phyloP scores from a whole-genome alignment of 2,113 vertebrate genomes.

The Podarcis raffonei region DNA sequence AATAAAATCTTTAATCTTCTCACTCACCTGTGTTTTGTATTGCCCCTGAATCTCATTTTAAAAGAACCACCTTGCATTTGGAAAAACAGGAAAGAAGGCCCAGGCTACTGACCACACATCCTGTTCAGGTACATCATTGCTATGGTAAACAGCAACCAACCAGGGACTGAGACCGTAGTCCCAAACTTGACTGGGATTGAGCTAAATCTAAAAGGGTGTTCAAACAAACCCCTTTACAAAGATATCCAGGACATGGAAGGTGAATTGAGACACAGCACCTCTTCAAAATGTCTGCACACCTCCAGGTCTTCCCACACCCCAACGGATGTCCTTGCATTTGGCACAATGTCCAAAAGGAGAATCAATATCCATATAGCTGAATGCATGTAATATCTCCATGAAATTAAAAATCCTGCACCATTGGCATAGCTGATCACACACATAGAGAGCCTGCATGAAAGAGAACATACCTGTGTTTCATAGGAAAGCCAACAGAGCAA shows the following conservation, averaged over 20 bases:
- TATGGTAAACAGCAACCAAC: background rate
- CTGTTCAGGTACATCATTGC: background rate
- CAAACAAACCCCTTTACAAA: background rate
- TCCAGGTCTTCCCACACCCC: background rate
- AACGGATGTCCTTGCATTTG: background rate
- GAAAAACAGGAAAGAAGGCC: too few species aligned
- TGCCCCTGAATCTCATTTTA: too few species aligned
- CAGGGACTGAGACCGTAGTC: background rate
- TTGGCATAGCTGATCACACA: background rate
- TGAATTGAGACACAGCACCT: too few species aligned
- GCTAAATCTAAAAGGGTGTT: background rate
- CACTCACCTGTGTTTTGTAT: too few species aligned
- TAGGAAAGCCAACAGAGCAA: background rate
- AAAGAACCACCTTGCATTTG: too few species aligned
- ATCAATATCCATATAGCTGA: background rate
- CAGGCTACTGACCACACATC: background rate
- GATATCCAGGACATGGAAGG: background rate
- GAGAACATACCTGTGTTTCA: too few species aligned
- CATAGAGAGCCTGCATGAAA: background rate
- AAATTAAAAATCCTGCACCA: background rate
- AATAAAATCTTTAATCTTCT: too few species aligned
- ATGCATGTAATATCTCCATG: background rate
- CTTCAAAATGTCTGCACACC: too few species aligned
- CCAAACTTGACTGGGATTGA: background rate
- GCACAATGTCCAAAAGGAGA: background rate